A percentile compares a stretch with the other conserved stretches of the same genome.
Evolutionary conservation across 1,140 invertebrate species (phyloP).

Genomic region (Pseudomyrmex sp.): DNA sequence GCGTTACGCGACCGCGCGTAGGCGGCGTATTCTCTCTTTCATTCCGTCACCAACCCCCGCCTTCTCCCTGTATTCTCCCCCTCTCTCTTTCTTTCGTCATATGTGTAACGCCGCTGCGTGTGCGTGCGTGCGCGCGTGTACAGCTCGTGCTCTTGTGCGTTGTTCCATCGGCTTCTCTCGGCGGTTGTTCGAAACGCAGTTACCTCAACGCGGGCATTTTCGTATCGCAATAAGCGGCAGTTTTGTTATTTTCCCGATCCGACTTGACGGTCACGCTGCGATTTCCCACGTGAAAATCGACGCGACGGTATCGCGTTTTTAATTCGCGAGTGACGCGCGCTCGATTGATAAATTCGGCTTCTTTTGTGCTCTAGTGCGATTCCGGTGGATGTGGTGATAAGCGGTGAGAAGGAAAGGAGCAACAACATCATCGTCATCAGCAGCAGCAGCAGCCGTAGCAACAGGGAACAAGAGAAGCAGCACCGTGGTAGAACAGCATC

Average conservation of each 20-base stretch:
- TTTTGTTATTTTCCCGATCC: too few species aligned
- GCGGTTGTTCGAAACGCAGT: conserved; percentile 42
- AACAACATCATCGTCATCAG: too few species aligned
- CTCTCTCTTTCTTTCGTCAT: conserved; percentile 9
- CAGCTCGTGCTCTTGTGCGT: background rate
- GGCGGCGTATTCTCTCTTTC: conserved; percentile 45
- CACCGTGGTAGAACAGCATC: conserved; percentile 2
- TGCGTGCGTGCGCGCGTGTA: background rate
- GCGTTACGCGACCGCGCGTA: conserved; percentile 56
- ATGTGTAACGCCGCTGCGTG: background rate
- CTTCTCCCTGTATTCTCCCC: conserved; percentile 14
- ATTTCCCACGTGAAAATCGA: background rate
- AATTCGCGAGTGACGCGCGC: background rate
- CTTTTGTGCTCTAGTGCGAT: conserved; percentile 65
- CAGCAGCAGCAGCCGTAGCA: background rate
- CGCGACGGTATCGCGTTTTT: background rate
- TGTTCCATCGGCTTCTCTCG: conserved; percentile 39
- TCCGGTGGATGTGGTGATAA: conserved; percentile 68
- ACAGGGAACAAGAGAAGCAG: conserved; percentile 23
- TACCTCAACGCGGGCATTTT: conserved; percentile 50
- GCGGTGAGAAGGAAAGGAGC: conserved; percentile 54
- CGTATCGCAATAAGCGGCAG: conserved; percentile 19
- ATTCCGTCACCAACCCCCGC: background rate
- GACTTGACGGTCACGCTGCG: background rate
- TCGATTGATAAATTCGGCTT: conserved; percentile 22